Evolutionary conservation across 2,888 invertebrate genomes (phyloP).

Genomic region (Rotaria sp.): DNA sequence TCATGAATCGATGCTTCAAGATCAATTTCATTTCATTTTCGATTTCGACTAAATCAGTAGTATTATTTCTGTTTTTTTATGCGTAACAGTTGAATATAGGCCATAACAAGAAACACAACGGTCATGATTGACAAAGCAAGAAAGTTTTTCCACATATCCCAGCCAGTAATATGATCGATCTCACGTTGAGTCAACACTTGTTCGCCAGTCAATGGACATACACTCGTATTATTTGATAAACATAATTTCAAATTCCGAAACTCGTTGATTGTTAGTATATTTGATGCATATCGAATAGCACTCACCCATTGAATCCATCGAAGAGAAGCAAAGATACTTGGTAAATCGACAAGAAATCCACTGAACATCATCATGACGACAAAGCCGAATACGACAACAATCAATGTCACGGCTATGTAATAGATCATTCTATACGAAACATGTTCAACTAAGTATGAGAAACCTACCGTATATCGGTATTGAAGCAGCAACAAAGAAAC

Average conservation of each 20-base stretch:
- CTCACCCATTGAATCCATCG: background rate
- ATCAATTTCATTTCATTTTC: too few relatives aligned
- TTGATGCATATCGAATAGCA: background rate
- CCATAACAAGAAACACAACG: background rate
- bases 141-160: background rate
- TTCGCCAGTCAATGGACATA: background rate
- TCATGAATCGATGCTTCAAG: too few relatives aligned
- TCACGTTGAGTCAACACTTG: background rate
- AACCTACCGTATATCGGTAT: too few relatives aligned
- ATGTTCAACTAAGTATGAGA: too few relatives aligned
- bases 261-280: background rate
- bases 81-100: background rate
- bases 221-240: background rate
- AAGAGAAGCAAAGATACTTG: too few relatives aligned
- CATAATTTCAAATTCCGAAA: background rate
- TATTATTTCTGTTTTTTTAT: background rate
- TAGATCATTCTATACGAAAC: too few relatives aligned
- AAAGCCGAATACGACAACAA: too few relatives aligned
- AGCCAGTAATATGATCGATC: background rate
- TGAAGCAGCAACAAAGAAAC: too few relatives aligned
- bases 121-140: background rate
- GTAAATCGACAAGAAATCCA: too few relatives aligned
- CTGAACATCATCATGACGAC: too few relatives aligned
- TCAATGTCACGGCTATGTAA: too few relatives aligned
- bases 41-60: too few relatives aligned